Base-by-base conservation (phyloP, 2,797 vertebrate species). In the Arctocebus calabarensis region DNA sequence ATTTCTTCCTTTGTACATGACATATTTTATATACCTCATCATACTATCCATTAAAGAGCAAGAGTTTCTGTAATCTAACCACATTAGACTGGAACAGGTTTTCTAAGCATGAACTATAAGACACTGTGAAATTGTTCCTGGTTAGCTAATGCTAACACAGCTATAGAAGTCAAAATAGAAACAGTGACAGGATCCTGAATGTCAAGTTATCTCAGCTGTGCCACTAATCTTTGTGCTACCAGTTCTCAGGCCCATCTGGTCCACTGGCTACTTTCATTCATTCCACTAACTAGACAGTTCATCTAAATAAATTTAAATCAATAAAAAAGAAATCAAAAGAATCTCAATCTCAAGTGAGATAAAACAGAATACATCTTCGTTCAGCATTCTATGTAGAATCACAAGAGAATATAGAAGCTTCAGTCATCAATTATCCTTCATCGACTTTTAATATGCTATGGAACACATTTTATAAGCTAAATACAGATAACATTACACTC, bases 401-500 rank as follows among this genome's bases (percentile, higher is more conserved):
- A n/a, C n/a, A n/a, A n/a, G n/a, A n/a, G n/a, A 68, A 88, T 3
- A 9, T 4, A 77, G 48, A 78, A 66, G 13, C 48, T 95, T 88
- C 81, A 40, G 19, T 23, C n/a, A 83, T 84, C 86, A 52, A 13
- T 55, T 84, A 66, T 23, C 25, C 25, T 34, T 81, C 48, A 27
- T 73, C 83, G 78, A 82, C 29, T 45, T 92, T 94, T 87, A 88
- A 77, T 43, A 90, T 52, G 34, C 10, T n/a, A 32, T 22, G 43
- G 34, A 14, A 40, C 34, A 40, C 82, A 55, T 64, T 88, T 61
- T 70, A 78, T 84, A 94, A 87, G 86, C 25, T 88, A 81, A 86
- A 86, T 66, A 94, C 45, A 90, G 94, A 94, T 95, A 75, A 70
- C n/a, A 52, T 81, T 62, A 77, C 32, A 40, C 19, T 48, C 13